Percentiles rank a stretch among this genome's conserved stretches.
Evolutionary conservation across 2,888 invertebrate species (phyloP).

Genomic region (Apodemia duryi): DNA sequence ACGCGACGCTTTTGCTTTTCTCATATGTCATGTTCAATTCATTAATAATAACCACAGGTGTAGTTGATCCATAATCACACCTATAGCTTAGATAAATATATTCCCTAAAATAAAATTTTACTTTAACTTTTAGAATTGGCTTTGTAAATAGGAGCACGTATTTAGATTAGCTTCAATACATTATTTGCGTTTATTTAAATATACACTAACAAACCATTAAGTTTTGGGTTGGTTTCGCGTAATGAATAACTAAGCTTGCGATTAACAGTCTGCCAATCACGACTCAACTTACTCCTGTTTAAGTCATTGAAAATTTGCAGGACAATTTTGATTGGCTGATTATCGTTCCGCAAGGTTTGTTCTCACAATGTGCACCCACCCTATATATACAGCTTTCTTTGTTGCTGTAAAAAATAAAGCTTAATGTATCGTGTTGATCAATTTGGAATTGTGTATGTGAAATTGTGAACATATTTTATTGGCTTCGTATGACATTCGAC

Average conservation of each 20-base stretch:
- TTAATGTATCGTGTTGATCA: conserved; percentile 63
- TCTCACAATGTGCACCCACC: conserved; percentile 6
- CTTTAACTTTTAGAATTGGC: conserved; percentile 27
- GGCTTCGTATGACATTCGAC: conserved; percentile 46
- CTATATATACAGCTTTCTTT: conserved; percentile 57
- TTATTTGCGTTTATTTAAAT: conserved; percentile 44
- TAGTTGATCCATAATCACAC: conserved; percentile 26
- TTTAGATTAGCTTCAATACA: conserved; percentile 23
- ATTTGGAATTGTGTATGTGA: conserved; percentile 72
- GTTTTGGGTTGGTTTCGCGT: conserved; percentile 7
- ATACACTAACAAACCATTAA: conserved; percentile 77
- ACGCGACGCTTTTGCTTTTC: conserved; percentile 61
- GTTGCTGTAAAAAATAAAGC: conserved; percentile 51
- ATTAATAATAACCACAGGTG: conserved; percentile 31
- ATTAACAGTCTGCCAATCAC: not conserved
- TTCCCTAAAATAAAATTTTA: conserved; percentile 15
- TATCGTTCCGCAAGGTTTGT: not conserved
- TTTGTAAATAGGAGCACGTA: conserved; percentile 22
- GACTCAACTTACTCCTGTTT: not conserved
- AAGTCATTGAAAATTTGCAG: not conserved
- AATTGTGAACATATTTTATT: conserved; percentile 58
- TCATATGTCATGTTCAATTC: conserved; percentile 46
- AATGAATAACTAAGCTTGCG: conserved; percentile 1
- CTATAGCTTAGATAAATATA: conserved; percentile 25
- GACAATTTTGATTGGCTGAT: not conserved